A percentile compares a stretch with the other conserved stretches of the same genome.
Evolutionary conservation across 2,113 vertebrate genomes (phyloP).

Genomic region (Cromileptes altivelis): DNA sequence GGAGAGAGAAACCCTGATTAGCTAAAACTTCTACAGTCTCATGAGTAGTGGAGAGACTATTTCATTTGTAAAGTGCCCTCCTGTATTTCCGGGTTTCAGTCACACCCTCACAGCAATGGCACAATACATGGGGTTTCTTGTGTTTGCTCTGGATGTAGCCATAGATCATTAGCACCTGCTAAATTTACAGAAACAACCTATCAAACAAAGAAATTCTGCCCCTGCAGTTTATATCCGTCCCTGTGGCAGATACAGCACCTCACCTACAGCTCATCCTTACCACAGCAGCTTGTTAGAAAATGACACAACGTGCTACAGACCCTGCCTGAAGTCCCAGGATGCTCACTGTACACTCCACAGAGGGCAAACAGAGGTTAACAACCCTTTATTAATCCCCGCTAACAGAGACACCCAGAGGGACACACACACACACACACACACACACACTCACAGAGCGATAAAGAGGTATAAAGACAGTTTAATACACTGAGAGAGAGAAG

Average conservation of each 20-base stretch:
- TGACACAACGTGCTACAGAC: slow-evolving; percentile 42
- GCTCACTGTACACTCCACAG: slow-evolving; percentile 58
- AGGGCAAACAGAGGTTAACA: slow-evolving; percentile 75
- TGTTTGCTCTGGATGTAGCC: neutral
- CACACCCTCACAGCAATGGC: neutral
- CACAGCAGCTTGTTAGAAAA: slow-evolving; percentile 53
- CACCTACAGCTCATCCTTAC: slow-evolving; percentile 28
- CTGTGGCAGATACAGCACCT: neutral
- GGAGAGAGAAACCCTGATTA: slow-evolving; percentile 9
- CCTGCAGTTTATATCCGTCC: slow-evolving; percentile 6
- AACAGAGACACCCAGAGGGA: slow-evolving; percentile 63
- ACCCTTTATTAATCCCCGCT: slow-evolving; percentile 69
- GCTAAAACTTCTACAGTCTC: neutral
- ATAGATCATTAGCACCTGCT: neutral
- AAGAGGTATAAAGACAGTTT: slow-evolving; percentile 25
- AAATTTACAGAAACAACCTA: neutral
- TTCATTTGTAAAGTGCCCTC: neutral
- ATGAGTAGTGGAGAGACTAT: neutral
- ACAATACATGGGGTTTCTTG: neutral
- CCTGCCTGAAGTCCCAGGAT: slow-evolving; percentile 61
- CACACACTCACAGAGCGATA: neutral
- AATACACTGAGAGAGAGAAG: neutral
- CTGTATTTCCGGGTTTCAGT: neutral
- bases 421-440: neutral
- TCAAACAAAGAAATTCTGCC: neutral